These are phyloP conservation scores for Leucania comma DNA, from an alignment of 2,888 invertebrate genomes.

Conservation along the genomic window DNA sequence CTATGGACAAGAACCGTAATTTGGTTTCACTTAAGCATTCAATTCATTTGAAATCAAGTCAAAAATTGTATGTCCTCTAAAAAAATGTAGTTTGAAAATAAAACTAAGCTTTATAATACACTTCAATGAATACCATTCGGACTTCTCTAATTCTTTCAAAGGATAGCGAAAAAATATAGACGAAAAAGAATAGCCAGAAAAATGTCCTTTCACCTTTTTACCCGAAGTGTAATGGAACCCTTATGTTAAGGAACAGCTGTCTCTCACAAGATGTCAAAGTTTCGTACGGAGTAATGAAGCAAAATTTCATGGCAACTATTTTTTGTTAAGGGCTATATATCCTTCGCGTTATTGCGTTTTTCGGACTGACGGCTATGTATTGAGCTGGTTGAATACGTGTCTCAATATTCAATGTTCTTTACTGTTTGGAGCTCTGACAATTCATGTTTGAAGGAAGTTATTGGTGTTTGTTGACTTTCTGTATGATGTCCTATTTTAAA, in stretches of 20 bases:
- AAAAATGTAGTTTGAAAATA: neutral
- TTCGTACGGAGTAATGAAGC: constrained; percentile 66
- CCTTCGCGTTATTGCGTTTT: constrained; percentile 51
- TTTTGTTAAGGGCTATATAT: constrained; percentile 51
- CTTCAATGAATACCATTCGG: constrained; percentile 31
- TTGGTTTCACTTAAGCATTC: neutral
- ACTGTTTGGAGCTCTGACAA: neutral
- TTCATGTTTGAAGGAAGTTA: neutral
- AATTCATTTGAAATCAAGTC: neutral
- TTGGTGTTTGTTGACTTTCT: neutral
- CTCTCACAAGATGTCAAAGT: constrained; percentile 63
- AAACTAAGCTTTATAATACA: neutral
- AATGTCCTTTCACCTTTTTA: constrained; percentile 47
- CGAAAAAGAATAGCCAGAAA: constrained; percentile 26
- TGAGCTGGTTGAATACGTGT: constrained; percentile 17
- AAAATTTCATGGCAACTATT: constrained; percentile 59
- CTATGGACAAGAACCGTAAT: too few relatives aligned
- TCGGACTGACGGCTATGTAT: constrained; percentile 39
- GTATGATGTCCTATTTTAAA: neutral
- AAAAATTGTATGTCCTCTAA: neutral
- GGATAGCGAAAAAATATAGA: constrained; percentile 17
- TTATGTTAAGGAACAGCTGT: constrained; percentile 65
- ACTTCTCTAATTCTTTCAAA: constrained; percentile 22
- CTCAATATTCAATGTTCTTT: constrained; percentile 17
- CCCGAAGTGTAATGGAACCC: constrained; percentile 51